Conservation (phyloP, 2,113 vertebrate genomes). For the Planiliza haematocheilus region DNA sequence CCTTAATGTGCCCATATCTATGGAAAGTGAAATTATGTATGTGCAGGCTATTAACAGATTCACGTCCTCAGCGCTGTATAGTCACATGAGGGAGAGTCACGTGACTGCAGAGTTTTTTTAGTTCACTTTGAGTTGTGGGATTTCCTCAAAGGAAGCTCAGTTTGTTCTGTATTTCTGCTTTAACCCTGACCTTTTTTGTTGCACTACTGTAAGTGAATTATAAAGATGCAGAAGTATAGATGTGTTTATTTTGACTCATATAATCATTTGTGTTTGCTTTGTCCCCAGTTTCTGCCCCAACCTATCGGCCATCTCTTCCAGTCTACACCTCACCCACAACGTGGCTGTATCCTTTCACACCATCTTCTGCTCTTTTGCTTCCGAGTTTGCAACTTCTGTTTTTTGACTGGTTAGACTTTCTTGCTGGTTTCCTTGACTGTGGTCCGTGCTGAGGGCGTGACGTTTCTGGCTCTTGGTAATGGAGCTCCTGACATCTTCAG, state of each 20-base stretch:
- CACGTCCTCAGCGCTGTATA: not conserved
- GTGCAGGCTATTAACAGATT: not conserved
- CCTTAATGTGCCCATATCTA: not conserved
- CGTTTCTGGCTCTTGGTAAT: conserved; percentile 95
- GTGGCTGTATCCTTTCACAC: conserved; percentile 94
- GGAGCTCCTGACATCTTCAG: conserved; percentile 98
- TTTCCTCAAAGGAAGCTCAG: conserved; percentile 30
- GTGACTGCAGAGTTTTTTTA: conserved; percentile 29
- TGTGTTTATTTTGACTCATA: no score
- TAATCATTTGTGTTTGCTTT: conserved; percentile 12
- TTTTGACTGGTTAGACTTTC: not conserved
- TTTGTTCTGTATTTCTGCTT: conserved; percentile 34
- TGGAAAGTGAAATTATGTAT: not conserved
- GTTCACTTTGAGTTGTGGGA: conserved; percentile 39
- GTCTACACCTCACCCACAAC: conserved; percentile 92
- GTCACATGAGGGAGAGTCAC: conserved; percentile 48
- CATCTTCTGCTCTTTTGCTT: not conserved
- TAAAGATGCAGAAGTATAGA: not conserved
- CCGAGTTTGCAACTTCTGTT: not conserved
- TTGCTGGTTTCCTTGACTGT: conserved; percentile 80
- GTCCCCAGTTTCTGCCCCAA: conserved; percentile 94
- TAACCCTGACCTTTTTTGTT: no score
- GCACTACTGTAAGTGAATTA: no score
- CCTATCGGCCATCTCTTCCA: conserved; percentile 91
- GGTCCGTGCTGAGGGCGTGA: conserved; percentile 89